Percentiles rank a stretch among this genome's conserved stretches.
These are phyloP conservation scores for Acrocephalus kingi DNA, from an alignment of 2,113 vertebrate genomes.

Conservation along the genomic window DNA sequence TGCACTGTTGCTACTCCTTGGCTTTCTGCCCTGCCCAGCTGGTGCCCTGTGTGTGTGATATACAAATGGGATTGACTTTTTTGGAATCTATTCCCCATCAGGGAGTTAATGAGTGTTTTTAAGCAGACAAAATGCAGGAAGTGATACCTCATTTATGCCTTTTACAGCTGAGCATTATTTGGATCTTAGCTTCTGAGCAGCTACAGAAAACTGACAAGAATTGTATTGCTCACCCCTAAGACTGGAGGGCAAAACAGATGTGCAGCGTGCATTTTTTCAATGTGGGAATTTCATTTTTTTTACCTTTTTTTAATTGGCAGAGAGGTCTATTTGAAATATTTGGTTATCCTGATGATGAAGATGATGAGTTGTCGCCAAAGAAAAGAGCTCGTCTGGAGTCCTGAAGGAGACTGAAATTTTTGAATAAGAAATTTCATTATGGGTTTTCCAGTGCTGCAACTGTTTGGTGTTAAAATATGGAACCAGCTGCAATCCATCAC, in stretches of 20 bases:
- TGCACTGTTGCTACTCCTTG: background rate
- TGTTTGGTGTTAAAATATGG: constrained; percentile 43
- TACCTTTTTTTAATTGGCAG: constrained; percentile 56
- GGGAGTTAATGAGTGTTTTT: background rate
- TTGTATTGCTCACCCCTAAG: background rate
- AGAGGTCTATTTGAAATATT: constrained; percentile 88
- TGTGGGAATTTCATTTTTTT: background rate
- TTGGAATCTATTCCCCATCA: too few species aligned
- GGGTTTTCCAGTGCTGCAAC: constrained; percentile 78
- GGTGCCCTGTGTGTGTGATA: background rate
- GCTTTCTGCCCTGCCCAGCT: background rate
- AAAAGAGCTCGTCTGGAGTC: constrained; percentile 90
- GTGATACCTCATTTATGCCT: background rate
- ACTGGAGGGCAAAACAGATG: background rate
- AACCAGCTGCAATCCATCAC: constrained; percentile 61
- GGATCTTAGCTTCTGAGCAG: background rate
- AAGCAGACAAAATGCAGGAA: background rate
- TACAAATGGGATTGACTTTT: rapidly evolving
- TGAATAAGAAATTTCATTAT: constrained; percentile 16
- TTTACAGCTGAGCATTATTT: background rate
- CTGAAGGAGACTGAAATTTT: constrained; percentile 71
- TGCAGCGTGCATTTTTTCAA: background rate
- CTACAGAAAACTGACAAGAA: background rate
- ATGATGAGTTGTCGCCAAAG: constrained; percentile 84
- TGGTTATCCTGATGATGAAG: constrained; percentile 91